These are phyloP conservation scores for Drosophila pruinosa DNA, from an alignment of 1,140 invertebrate species.

Conservation along the genomic window DNA sequence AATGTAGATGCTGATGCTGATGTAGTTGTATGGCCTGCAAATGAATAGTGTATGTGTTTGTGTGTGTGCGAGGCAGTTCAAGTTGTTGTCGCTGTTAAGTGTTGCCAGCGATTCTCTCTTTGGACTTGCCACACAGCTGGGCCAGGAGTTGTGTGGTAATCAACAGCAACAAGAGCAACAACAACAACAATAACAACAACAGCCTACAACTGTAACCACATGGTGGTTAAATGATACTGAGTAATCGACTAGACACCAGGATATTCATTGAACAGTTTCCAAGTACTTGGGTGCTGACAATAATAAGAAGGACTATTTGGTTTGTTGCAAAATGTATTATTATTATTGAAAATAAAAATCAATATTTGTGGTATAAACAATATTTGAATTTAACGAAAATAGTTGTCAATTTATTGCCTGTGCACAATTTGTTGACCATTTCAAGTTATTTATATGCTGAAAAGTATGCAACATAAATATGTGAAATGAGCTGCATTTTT, in stretches of 20 bases:
- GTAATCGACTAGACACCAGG: conserved; percentile 1
- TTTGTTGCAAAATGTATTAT: no score
- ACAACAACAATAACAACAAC: background rate
- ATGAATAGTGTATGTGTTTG: conserved; percentile 54
- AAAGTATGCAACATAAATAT: no score
- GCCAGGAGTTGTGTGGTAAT: conserved; percentile 5
- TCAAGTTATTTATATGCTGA: background rate
- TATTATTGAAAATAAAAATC: no score
- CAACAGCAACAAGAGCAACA: background rate
- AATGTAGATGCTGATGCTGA: conserved; percentile 6
- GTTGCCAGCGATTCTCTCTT: conserved; percentile 11
- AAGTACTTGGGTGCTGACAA: no score
- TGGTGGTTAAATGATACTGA: conserved; percentile 1
- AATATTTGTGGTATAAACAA: no score
- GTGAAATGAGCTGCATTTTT: no score
- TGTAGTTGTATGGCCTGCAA: conserved; percentile 54
- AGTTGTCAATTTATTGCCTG: no score
- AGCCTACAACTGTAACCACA: conserved; percentile 3
- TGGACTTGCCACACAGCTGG: background rate
- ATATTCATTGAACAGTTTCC: background rate
- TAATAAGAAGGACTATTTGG: no score
- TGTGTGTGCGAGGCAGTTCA: conserved; percentile 31
- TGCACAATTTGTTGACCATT: background rate
- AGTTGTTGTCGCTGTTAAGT: conserved; percentile 51
- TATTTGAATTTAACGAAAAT: no score